Evolutionary conservation across 2,113 vertebrate species (phyloP).

Genomic region (mouse (Mus musculus)): GRCm39 chr19:16968001-16968500

Average conservation of each 20-base stretch:
- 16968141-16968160: background rate
- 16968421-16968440: background rate
- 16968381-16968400: background rate
- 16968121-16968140: background rate
- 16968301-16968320: background rate
- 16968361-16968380: conserved; percentile 38
- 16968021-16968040: conserved; percentile 11
- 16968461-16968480: background rate
- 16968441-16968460: background rate
- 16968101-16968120: background rate
- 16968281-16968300: conserved; percentile 45
- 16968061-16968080: conserved; percentile 43
- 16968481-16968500: background rate
- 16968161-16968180: background rate
- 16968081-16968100: conserved; percentile 5
- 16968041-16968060: conserved; percentile 50
- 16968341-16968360: conserved; percentile 43
- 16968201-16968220: conserved; percentile 15
- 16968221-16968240: conserved; percentile 24
- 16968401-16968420: conserved; percentile 40
- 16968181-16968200: conserved; percentile 29
- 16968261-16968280: conserved; percentile 50
- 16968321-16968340: conserved; percentile 39
- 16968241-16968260: conserved; percentile 3
- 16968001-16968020: conserved; percentile 39